Evolutionary conservation across 2,888 invertebrate species (phyloP), one percentile per base, ranked within the genome.

Genomic region (Ichneumon xanthorius): DNA sequence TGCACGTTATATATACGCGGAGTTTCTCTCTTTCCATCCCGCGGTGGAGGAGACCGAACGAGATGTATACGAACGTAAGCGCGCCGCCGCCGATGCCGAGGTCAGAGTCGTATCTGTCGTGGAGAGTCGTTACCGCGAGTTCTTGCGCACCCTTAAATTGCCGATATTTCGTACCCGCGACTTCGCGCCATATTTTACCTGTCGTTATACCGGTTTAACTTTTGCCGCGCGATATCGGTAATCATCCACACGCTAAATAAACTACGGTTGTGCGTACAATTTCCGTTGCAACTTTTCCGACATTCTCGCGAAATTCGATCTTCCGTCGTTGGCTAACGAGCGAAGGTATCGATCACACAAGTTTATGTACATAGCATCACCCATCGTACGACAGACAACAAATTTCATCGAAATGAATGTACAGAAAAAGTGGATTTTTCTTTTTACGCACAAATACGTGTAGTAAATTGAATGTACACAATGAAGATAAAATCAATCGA

Each of bases 151-250:
- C 84, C 86, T 87, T 86, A 86, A 88, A 87, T 88, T 85, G 87
- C 85, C 85, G 87, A 86, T 88, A 88, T 86, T 88, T 86, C 82
- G 86, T 86, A 85, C 81, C 45, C 71, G 83, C 86, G 82, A 84
- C 86, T 88, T 88, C 86, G 76, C 88, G 86, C 88, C 86, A 87
- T 88, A 88, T 87, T 88, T 88, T 86, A 88, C 88, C 85, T 79
- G 84, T 88, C 87, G 85, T 88, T 88, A 88, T 85, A 88, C 86
- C 86, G 86, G 86, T 85, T 87, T 61, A 80, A 71, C 75, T 33
- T 67, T 48, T 50, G 72, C 26, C 63, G 68, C 70, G 50, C 22
- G 58, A 22, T 80, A 79, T 79, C 63, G 14, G 78, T 78, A 45
- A 79, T 85, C 81, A 70, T 85, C 65, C 78, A 50, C 37, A 45